phyloP scores from a whole-genome alignment of 2,797 vertebrate genomes.

The Scleropages formosus region DNA sequence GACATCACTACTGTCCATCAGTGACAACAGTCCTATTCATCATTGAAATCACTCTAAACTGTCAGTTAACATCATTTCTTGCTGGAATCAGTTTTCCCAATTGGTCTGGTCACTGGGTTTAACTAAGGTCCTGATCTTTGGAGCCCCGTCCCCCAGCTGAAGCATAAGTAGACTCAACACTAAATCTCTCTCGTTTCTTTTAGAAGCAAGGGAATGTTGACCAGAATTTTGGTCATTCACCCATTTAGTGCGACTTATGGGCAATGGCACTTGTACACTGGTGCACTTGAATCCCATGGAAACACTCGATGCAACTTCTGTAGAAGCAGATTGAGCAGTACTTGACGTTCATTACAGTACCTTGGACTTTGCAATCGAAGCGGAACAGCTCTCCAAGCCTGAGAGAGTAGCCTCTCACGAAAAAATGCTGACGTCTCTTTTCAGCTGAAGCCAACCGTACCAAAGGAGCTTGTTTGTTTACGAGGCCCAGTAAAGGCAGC shows the following conservation, averaged over 20 bases:
- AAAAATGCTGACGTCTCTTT: neutral
- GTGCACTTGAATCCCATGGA: too few relatives aligned
- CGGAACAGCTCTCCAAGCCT: neutral
- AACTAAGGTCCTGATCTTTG: too few relatives aligned
- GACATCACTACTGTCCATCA: neutral
- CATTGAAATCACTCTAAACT: neutral
- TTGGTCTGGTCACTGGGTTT: too few relatives aligned
- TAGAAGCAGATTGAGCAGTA: too few relatives aligned
- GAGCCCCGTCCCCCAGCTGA: neutral
- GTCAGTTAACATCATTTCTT: neutral
- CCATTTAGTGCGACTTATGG: too few relatives aligned
- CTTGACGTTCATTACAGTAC: too few relatives aligned
- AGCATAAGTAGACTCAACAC: neutral
- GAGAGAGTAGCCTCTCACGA: neutral
- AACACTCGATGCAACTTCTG: too few relatives aligned
- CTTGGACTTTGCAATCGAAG: neutral
- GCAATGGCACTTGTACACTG: too few relatives aligned
- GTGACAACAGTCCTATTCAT: neutral
- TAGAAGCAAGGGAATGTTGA: neutral
- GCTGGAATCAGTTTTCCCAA: too few relatives aligned
- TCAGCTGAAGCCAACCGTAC: neutral
- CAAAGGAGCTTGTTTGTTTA: constrained; percentile 9
- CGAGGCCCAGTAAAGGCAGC: neutral
- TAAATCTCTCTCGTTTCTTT: neutral
- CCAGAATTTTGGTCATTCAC: too few relatives aligned